Conservation (phyloP, 2,888 invertebrate genomes). For the Incurvaria masculella region DNA sequence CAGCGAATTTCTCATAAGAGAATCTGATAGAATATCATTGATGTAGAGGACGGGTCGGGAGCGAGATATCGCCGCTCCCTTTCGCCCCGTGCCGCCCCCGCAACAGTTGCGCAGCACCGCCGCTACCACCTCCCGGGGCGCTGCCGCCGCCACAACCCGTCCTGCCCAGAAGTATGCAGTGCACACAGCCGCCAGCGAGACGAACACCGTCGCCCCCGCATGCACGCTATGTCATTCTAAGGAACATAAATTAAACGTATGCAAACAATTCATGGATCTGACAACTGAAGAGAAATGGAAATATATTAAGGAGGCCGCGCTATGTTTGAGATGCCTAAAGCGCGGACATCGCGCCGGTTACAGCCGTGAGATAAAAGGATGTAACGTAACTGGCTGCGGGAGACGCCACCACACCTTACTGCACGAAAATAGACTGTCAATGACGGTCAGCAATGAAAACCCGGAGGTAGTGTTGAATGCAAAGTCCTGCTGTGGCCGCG, state of each 20-base stretch:
- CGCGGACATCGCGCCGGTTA: neutral
- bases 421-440: too few species aligned
- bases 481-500: neutral
- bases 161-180: neutral
- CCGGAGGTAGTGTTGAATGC: neutral
- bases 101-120: neutral
- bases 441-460: too few species aligned
- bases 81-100: too few species aligned
- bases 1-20: neutral
- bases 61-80: too few species aligned
- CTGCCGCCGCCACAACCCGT: neutral
- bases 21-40: neutral
- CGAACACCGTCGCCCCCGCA: neutral
- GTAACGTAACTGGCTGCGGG: conserved; percentile 5
- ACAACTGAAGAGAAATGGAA: neutral
- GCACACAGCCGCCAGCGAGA: neutral
- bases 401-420: conserved; percentile 6
- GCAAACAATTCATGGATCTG: neutral
- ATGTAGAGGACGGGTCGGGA: neutral
- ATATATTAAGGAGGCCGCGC: neutral
- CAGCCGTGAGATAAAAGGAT: conserved; percentile 2
- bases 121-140: neutral
- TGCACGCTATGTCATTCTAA: neutral
- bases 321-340: conserved; percentile 9
- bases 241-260: neutral